Percentiles rank a stretch among this genome's conserved stretches.
phyloP scores from a whole-genome alignment of 2,113 vertebrate species.

The Carlito syrichta region DNA sequence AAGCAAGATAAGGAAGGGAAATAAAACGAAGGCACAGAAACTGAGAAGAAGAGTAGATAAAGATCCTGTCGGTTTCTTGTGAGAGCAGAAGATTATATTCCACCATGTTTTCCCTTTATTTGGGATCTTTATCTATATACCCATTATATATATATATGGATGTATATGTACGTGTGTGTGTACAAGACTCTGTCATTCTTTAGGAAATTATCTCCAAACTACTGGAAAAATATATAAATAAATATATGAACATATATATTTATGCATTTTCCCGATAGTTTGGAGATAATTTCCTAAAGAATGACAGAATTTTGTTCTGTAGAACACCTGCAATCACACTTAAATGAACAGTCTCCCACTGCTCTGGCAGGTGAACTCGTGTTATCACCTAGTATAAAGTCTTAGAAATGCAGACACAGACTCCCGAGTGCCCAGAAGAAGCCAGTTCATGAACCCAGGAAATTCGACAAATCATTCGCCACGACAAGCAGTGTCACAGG shows the following conservation, averaged over 20 bases:
- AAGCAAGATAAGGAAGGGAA: background rate
- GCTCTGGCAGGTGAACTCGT: background rate
- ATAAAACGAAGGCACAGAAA: background rate
- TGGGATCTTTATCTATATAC: background rate
- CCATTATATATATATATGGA: background rate
- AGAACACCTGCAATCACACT: background rate
- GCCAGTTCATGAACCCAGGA: background rate
- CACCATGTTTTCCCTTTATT: background rate
- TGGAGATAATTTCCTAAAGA: background rate
- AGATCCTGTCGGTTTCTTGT: background rate
- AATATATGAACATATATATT: background rate
- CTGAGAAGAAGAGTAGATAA: background rate
- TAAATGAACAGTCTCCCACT: background rate
- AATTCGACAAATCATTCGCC: background rate
- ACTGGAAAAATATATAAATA: background rate
- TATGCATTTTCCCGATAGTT: background rate
- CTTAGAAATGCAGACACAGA: background rate
- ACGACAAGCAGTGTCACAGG: background rate
- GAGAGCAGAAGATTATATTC: background rate
- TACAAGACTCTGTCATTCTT: background rate
- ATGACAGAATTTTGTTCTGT: background rate
- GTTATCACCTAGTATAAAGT: background rate
- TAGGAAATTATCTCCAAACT: background rate
- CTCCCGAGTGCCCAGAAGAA: background rate
- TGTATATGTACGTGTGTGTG: too few relatives aligned